phyloP scores from a whole-genome alignment of 2,113 vertebrate genomes.

The Nanorana parkeri region DNA sequence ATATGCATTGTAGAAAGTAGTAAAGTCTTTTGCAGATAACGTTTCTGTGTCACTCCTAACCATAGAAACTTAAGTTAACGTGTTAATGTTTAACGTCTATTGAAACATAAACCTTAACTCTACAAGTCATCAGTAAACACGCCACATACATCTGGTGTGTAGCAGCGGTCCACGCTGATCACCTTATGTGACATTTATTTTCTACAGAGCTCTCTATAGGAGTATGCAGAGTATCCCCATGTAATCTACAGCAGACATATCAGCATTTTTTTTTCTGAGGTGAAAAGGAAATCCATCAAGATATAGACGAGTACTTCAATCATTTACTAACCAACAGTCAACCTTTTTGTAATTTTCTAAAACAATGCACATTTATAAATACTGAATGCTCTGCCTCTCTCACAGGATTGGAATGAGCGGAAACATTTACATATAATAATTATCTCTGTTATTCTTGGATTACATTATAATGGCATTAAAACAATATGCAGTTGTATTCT shows the following conservation, averaged over 20 bases:
- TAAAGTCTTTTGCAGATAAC: not conserved
- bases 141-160: slow-evolving; percentile 9
- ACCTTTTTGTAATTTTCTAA: no score
- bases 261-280: no score
- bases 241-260: no score
- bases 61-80: slow-evolving; percentile 18
- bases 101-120: slow-evolving; percentile 5
- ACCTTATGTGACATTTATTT: not conserved
- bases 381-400: no score
- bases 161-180: not conserved
- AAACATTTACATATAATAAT: not conserved
- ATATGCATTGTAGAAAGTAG: no score
- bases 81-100: slow-evolving; percentile 43
- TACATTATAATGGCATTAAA: not conserved
- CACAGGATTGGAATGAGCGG: no score
- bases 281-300: no score
- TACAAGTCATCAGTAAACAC: slow-evolving; percentile 5
- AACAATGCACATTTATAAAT: no score
- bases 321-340: no score
- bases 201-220: not conserved
- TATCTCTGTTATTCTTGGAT: not conserved
- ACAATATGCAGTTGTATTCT: no score
- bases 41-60: not conserved
- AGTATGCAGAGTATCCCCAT: not conserved
- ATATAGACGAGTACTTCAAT: no score